Evolutionary conservation across 1,140 invertebrate genomes (phyloP), one percentile per base, ranked within the genome.

Genomic region (Bombyx mandarina): DNA sequence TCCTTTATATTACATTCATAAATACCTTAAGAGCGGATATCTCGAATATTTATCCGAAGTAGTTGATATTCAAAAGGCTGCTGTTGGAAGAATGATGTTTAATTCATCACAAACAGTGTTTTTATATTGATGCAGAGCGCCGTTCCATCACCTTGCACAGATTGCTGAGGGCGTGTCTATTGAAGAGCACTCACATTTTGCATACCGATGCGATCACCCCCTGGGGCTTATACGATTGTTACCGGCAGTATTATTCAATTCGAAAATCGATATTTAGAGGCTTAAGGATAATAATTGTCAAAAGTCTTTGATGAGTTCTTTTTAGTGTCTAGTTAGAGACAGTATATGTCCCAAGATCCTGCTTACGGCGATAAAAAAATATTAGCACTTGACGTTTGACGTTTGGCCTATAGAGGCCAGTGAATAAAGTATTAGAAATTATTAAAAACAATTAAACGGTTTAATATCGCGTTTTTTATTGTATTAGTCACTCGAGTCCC

Each of bases 201-300:
- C 65, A 67, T 67, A 57, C 62, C 62, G 43, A 35, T 57, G 62
- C 49, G 64, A 57, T 58, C 59, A 67, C 62, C 65, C 60, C 65
- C 65, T 55, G 62, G 49, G 46, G 65, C 35, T 44, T 52, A 12
- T 60, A 61, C 60, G 57, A 62, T 67, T 60, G 57, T 57, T 56
- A 50, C 53, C 44, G 48, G 56, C 55, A 54, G 51, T 42, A 51
- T 12, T 10, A 45, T 45, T 35, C 9, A 48, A 62, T 62, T 62
- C 48, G 50, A 54, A 46, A 61, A 61, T 43, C 12, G 10, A 59
- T 52, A 49, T 64, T 54, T 54, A 18, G 12, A 22, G n/a, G 9
- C 45, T 54, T 43, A 54, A 54, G 50, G 50, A 51, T 51, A 51
- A 51, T 35, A 35, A 35, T 35, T 35, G 26, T 26, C 50, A 35